Percentiles rank a stretch among this genome's conserved stretches.
Conservation (phyloP, 2,888 invertebrate genomes). For the Tetropium fuscum region DNA sequence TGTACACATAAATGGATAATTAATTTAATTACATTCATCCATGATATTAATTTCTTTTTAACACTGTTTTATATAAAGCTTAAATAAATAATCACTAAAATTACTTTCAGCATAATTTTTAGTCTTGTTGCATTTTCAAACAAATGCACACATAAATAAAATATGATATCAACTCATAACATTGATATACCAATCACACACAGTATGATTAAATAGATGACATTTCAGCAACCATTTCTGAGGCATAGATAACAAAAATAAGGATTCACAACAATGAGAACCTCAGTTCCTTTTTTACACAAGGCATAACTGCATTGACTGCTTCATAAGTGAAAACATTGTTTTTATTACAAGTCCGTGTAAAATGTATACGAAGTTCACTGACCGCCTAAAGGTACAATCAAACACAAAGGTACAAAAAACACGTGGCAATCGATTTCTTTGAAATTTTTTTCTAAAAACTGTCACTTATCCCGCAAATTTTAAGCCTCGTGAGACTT, state of each 20-base stretch:
- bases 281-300: too few relatives aligned
- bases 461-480: too few relatives aligned
- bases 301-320: too few relatives aligned
- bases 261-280: too few relatives aligned
- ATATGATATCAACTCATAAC: conserved; percentile 65
- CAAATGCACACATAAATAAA: conserved; percentile 63
- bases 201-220: conserved; percentile 65
- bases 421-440: too few relatives aligned
- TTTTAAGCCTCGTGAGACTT: too few relatives aligned
- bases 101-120: conserved; percentile 23
- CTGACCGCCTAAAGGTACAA: too few relatives aligned
- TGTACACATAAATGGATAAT: not conserved
- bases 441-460: too few relatives aligned
- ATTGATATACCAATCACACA: conserved; percentile 68
- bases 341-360: too few relatives aligned
- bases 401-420: too few relatives aligned
- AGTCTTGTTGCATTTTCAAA: conserved; percentile 65
- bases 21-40: conserved; percentile 8
- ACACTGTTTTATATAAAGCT: conserved; percentile 17
- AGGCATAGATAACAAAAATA: conserved; percentile 26
- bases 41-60: conserved; percentile 21
- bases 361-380: too few relatives aligned
- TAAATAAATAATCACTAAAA: conserved; percentile 24
- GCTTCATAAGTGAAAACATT: too few relatives aligned
- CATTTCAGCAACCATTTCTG: conserved; percentile 50